Evolutionary conservation across 2,797 vertebrate species (phyloP).

Genomic region (Enteromius anoplus): DNA sequence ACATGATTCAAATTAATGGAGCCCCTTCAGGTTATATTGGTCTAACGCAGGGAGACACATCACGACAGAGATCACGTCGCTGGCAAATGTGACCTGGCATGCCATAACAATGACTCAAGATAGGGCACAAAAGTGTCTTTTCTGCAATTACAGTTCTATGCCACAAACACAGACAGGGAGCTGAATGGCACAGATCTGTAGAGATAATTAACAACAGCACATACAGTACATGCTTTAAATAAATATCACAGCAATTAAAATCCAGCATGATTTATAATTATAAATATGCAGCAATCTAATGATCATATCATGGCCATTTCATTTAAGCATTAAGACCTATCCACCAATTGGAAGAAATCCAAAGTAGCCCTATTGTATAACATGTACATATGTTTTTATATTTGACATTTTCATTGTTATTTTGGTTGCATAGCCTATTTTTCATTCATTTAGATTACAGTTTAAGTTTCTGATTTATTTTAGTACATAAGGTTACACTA

Average conservation of each 20-base stretch:
- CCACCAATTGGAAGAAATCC: not conserved
- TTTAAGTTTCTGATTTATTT: not conserved
- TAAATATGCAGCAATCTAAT: not conserved
- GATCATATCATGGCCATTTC: not conserved
- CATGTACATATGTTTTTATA: not conserved
- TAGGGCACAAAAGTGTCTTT: slow-evolving; percentile 25
- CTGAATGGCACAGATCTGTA: not conserved
- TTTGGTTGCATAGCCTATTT: not conserved
- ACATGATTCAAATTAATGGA: slow-evolving; percentile 48
- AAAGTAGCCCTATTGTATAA: not conserved
- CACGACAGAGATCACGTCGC: slow-evolving; percentile 28
- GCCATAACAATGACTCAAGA: slow-evolving; percentile 42
- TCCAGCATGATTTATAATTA: not conserved
- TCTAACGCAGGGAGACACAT: slow-evolving; percentile 37
- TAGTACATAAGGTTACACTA: not conserved
- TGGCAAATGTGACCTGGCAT: slow-evolving; percentile 45
- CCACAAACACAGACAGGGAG: slow-evolving; percentile 2
- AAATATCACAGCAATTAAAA: not conserved
- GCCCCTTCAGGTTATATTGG: slow-evolving; percentile 29
- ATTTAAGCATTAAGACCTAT: not conserved
- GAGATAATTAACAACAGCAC: not conserved
- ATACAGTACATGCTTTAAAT: not conserved
- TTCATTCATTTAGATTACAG: not conserved
- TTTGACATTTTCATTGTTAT: not conserved
- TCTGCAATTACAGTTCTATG: not conserved